Conservation (phyloP, 2,888 invertebrate species). For the Cephus nigrinus region DNA sequence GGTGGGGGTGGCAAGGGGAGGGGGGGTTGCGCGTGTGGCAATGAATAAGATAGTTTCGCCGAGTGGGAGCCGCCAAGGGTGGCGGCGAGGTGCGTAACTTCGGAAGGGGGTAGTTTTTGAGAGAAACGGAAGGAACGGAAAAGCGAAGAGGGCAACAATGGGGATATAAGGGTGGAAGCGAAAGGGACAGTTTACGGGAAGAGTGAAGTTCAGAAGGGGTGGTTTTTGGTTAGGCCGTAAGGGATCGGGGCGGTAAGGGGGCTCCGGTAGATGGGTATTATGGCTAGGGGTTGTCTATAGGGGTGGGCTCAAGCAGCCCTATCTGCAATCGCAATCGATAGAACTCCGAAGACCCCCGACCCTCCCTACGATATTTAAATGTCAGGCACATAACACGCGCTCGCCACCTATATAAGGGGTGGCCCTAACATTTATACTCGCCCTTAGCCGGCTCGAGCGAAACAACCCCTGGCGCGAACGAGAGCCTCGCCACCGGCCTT, state of each 20-base stretch:
- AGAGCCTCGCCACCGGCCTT: slow-evolving; percentile 40
- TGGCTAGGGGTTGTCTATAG: not conserved
- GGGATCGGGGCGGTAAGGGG: not conserved
- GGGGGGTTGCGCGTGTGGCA: not conserved
- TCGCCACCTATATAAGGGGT: slow-evolving; percentile 44
- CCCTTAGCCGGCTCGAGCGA: slow-evolving; percentile 24
- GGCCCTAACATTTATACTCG: slow-evolving; percentile 50
- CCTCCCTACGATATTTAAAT: slow-evolving; percentile 61
- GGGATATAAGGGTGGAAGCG: not conserved
- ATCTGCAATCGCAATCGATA: slow-evolving; percentile 56
- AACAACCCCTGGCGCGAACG: slow-evolving; percentile 21
- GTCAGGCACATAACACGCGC: slow-evolving; percentile 61
- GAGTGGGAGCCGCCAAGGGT: not conserved
- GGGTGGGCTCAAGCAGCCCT: slow-evolving; percentile 22
- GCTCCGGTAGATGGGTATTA: not conserved
- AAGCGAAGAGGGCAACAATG: not conserved
- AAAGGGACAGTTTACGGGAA: slow-evolving; percentile 23
- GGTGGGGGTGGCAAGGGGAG: slow-evolving; percentile 5
- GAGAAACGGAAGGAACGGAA: not conserved
- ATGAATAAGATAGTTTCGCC: not conserved
- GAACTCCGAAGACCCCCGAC: slow-evolving; percentile 25
- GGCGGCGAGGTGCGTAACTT: not conserved
- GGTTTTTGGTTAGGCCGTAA: not conserved
- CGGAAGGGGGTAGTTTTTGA: not conserved
- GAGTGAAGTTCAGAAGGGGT: not conserved